Conservation (phyloP, 2,888 invertebrate species). For the Mellilla xanthometata region DNA sequence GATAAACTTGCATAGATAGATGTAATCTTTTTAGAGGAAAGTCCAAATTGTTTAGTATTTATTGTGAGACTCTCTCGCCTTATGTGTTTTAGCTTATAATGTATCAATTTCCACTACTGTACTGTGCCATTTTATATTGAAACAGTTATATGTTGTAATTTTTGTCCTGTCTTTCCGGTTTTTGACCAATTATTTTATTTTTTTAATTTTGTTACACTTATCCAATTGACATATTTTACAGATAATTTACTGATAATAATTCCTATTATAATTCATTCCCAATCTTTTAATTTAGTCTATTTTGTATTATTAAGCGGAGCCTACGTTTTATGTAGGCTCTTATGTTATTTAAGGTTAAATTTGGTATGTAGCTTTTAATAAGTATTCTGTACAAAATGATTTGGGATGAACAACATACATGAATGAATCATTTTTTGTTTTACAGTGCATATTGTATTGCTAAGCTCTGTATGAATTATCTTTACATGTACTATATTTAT, state of each 20-base stretch:
- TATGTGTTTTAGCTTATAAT: conserved; percentile 9
- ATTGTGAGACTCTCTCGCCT: conserved; percentile 27
- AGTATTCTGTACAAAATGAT: too few relatives aligned
- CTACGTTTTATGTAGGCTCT: conserved; percentile 80
- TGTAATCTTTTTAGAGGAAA: conserved; percentile 22
- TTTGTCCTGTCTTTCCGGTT: too few relatives aligned
- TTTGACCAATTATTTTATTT: conserved; percentile 8
- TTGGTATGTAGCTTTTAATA: conserved; percentile 33
- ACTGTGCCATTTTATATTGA: conserved; percentile 22
- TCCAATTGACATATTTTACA: not conserved
- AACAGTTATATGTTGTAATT: conserved; percentile 11
- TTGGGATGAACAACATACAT: not conserved
- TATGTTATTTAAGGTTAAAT: conserved; percentile 65
- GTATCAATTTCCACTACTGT: conserved; percentile 16
- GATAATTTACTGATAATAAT: conserved; percentile 9
- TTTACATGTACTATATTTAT: too few relatives aligned
- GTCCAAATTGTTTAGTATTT: conserved; percentile 28
- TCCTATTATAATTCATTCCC: conserved; percentile 39
- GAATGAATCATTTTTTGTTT: not conserved
- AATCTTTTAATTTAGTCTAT: conserved; percentile 46
- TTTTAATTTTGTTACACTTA: not conserved
- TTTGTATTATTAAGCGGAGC: conserved; percentile 63
- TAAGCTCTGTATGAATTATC: too few relatives aligned
- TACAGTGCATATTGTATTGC: not conserved
- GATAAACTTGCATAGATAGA: conserved; percentile 24